A percentile compares a stretch with the other conserved stretches of the same genome.
These are phyloP conservation scores for Suncus etruscus DNA, from an alignment of 2,113 vertebrate genomes.

Conservation along the genomic window DNA sequence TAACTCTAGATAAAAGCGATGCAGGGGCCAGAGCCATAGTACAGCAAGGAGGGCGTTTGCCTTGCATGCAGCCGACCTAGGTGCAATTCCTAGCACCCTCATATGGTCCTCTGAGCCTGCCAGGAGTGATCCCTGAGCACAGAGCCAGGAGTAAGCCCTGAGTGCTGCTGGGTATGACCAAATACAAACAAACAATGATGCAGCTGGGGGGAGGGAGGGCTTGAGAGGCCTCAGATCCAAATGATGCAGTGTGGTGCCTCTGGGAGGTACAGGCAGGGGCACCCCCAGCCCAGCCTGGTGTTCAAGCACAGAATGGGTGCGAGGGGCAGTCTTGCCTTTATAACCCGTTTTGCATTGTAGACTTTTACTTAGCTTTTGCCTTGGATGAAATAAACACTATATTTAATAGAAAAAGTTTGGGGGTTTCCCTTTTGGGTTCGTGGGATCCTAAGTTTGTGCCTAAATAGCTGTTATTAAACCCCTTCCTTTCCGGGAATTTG, in stretches of 20 bases:
- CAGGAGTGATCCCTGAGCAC: no score
- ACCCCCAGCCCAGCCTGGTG: not conserved
- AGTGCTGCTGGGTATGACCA: no score
- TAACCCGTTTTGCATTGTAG: constrained; percentile 83
- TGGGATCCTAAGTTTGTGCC: not conserved
- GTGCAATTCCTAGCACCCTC: no score
- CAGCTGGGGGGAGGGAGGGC: not conserved
- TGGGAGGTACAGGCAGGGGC: not conserved
- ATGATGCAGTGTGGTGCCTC: not conserved
- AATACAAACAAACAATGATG: not conserved
- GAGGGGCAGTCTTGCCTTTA: constrained; percentile 56
- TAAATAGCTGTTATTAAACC: not conserved
- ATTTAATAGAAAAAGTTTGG: constrained; percentile 80
- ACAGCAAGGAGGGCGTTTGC: no score
- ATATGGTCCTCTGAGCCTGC: no score
- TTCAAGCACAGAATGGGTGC: constrained; percentile 47
- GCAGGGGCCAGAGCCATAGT: not conserved
- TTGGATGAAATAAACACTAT: constrained; percentile 87
- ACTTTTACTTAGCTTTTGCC: constrained; percentile 86
- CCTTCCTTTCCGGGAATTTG: not conserved
- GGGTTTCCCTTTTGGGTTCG: not conserved
- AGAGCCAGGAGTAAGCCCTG: no score
- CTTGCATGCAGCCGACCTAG: no score
- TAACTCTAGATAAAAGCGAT: constrained; percentile 45
- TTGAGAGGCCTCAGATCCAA: not conserved